phyloP scores from a whole-genome alignment of 2,113 vertebrate species.

The Setophaga kirtlandii region DNA sequence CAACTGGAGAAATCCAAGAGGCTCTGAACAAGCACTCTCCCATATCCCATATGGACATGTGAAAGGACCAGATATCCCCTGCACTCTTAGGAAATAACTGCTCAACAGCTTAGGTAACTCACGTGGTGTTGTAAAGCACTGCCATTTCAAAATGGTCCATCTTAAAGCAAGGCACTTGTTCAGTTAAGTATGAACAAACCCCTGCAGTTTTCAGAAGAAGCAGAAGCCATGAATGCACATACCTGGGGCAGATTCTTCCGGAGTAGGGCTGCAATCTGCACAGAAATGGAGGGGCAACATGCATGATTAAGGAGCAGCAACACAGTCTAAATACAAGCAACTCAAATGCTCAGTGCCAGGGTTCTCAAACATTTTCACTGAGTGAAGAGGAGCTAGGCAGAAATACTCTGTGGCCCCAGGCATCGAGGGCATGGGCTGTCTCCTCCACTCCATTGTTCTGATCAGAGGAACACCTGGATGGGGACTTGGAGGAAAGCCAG shows the following conservation, averaged over 20 bases:
- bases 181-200: background rate
- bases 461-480: background rate
- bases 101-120: background rate
- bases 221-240: slow-evolving; percentile 78
- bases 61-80: background rate
- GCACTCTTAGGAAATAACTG: background rate
- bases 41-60: background rate
- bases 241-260: slow-evolving; percentile 93
- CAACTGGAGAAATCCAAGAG: background rate
- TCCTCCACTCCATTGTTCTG: background rate
- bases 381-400: background rate
- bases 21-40: background rate
- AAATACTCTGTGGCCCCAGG: background rate
- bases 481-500: background rate
- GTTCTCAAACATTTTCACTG: slow-evolving; percentile 41
- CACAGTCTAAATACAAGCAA: slow-evolving; percentile 75
- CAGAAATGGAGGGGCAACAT: slow-evolving; percentile 90
- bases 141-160: background rate
- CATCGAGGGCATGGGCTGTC: background rate
- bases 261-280: slow-evolving; percentile 90
- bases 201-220: slow-evolving; percentile 27
- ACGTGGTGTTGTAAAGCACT: background rate
- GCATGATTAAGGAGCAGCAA: slow-evolving; percentile 88
- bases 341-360: slow-evolving; percentile 60
- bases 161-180: slow-evolving; percentile 25